Evolutionary conservation across 2,888 invertebrate genomes (phyloP).

Genomic region (Agrypnus murinus): DNA sequence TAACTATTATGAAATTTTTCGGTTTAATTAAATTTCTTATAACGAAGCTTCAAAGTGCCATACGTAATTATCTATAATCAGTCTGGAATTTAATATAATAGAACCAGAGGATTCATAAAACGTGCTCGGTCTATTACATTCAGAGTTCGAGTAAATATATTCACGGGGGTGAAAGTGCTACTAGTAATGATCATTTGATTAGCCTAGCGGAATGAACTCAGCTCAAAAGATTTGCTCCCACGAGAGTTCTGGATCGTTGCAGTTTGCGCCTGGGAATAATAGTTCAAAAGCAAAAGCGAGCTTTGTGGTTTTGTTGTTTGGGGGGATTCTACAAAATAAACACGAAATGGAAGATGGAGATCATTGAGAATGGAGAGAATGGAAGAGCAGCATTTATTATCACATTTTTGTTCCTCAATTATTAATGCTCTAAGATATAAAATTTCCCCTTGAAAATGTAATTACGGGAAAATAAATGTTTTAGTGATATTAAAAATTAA

Average conservation of each 20-base stretch:
- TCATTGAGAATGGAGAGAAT: background rate
- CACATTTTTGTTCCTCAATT: background rate
- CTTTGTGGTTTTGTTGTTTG: constrained; percentile 34
- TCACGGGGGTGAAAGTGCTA: constrained; percentile 31
- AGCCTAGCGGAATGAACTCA: constrained; percentile 32
- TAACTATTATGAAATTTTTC: constrained; percentile 15
- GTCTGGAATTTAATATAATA: constrained; percentile 1
- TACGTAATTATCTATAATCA: background rate
- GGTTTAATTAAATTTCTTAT: constrained; percentile 7
- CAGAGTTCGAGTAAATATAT: background rate
- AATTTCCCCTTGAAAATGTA: no score
- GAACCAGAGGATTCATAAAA: background rate
- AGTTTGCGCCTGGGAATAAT: constrained; percentile 31
- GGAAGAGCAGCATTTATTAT: constrained; percentile 8
- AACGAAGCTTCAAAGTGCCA: constrained; percentile 8
- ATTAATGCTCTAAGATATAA: background rate
- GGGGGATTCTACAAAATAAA: constrained; percentile 23
- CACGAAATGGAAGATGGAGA: constrained; percentile 20
- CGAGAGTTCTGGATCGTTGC: constrained; percentile 32
- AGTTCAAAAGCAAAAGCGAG: constrained; percentile 31
- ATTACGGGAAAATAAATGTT: no score
- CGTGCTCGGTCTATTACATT: background rate
- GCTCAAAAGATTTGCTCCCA: constrained; percentile 38
- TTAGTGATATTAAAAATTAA: no score
- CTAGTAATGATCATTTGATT: constrained; percentile 34